Conservation (phyloP, 2,888 invertebrate species). For the Plagodis pulveraria region DNA sequence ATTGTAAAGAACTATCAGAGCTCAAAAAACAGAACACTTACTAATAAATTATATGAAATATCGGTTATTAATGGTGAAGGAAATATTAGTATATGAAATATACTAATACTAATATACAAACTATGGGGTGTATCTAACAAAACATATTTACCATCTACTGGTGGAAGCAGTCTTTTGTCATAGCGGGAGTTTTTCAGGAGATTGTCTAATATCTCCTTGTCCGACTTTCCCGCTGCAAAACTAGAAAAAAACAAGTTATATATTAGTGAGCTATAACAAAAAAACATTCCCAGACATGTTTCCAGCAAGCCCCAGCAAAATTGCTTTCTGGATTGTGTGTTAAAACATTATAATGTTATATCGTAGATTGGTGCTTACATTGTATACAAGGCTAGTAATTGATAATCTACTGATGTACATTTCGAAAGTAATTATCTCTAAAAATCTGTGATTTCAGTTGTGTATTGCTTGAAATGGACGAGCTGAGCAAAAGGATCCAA, state of each 20-base stretch:
- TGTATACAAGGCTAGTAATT: no score
- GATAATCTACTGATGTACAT: no score
- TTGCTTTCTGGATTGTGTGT: not conserved
- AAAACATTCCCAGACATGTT: slow-evolving; percentile 10
- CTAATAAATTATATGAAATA: no score
- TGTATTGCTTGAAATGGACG: no score
- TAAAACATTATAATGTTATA: no score
- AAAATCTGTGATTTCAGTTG: no score
- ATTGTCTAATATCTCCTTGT: slow-evolving; percentile 96
- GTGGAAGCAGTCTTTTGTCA: slow-evolving; percentile 96
- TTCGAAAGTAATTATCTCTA: no score
- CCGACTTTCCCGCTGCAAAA: slow-evolving; percentile 96
- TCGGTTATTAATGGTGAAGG: slow-evolving; percentile 13
- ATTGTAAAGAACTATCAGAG: slow-evolving; percentile 21
- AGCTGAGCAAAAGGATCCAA: no score
- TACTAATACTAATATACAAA: no score
- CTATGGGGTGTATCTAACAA: slow-evolving; percentile 8
- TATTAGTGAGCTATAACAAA: slow-evolving; percentile 28
- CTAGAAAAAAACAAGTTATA: slow-evolving; percentile 79
- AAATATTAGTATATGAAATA: slow-evolving; percentile 6
- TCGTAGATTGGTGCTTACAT: no score
- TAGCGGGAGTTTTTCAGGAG: slow-evolving; percentile 94
- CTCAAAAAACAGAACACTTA: slow-evolving; percentile 3
- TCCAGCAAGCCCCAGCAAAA: slow-evolving; percentile 9
- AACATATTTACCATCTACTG: slow-evolving; percentile 90